These are phyloP conservation scores for Cladorhizidae sp. DNA, from an alignment of 37 sponge, comb jelly and placozoan genomes.

Conservation along the genomic window DNA sequence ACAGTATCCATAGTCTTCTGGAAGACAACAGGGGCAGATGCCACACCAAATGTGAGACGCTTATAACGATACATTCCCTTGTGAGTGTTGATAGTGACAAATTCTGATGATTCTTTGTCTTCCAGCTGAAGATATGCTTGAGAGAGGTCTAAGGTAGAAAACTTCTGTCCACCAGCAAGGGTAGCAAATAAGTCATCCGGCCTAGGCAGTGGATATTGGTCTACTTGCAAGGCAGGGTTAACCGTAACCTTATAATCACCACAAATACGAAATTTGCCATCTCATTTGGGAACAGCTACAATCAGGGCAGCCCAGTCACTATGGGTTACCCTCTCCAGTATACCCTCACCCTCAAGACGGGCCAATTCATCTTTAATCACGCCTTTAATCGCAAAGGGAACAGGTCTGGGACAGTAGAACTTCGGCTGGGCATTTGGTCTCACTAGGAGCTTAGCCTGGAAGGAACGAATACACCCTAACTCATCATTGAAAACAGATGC, in stretches of 20 bases:
- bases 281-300: constrained; percentile 56
- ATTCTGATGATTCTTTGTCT: constrained; percentile 6
- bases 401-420: too few species aligned
- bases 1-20: constrained; percentile 22
- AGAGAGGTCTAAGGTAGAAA: constrained; percentile 29
- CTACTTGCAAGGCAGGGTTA: constrained; percentile 37
- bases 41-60: constrained; percentile 16
- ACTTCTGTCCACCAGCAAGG: constrained; percentile 14
- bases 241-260: constrained; percentile 63
- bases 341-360: constrained; percentile 38
- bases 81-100: constrained; percentile 11
- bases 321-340: constrained; percentile 27
- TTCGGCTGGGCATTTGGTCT: too few species aligned
- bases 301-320: constrained; percentile 68
- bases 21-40: constrained; percentile 24
- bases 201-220: constrained; percentile 52
- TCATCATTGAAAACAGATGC: too few species aligned
- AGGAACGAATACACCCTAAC: too few species aligned
- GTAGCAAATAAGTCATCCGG: constrained; percentile 47
- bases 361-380: constrained; percentile 18
- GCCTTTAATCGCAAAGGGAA: constrained; percentile 16
- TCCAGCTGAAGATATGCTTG: constrained; percentile 42
- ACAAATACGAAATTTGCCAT: constrained; percentile 42
- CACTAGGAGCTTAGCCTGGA: too few species aligned
- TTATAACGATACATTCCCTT: constrained; percentile 18